These are phyloP conservation scores for Ophioninae sp. DNA, from an alignment of 2,888 invertebrate species.

Conservation along the genomic window DNA sequence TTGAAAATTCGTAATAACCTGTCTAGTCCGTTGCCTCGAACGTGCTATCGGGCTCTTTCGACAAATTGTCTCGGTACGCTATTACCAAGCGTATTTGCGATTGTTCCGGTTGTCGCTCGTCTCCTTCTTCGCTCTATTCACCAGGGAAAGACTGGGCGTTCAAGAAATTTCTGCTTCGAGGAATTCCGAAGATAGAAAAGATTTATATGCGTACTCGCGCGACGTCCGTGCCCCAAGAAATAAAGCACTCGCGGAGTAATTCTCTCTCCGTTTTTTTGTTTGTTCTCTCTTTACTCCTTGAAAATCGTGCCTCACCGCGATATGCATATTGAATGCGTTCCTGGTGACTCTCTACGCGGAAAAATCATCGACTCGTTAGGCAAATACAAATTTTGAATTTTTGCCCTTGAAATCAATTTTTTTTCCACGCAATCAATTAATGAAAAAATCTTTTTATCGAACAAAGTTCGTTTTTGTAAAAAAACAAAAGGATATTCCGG, in stretches of 20 bases:
- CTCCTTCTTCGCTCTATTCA: too few relatives aligned
- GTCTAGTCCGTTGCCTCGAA: background rate
- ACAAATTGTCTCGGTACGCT: background rate
- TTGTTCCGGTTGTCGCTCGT: background rate
- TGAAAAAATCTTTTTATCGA: too few relatives aligned
- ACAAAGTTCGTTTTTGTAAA: too few relatives aligned
- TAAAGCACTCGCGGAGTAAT: background rate
- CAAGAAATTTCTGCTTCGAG: conserved; percentile 33
- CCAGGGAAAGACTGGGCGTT: too few relatives aligned
- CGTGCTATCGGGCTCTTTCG: too few relatives aligned
- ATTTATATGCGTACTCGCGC: background rate
- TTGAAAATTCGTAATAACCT: background rate
- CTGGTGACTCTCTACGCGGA: conserved; percentile 47
- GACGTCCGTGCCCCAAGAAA: background rate
- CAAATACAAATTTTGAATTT: background rate
- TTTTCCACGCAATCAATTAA: too few relatives aligned
- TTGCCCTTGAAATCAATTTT: too few relatives aligned
- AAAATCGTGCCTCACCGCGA: conserved; percentile 71
- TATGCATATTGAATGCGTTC: conserved; percentile 69
- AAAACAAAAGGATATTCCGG: too few relatives aligned
- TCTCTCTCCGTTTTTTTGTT: too few relatives aligned
- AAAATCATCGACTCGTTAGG: conserved; percentile 54
- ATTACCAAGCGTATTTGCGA: background rate
- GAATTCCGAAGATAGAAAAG: conserved; percentile 13
- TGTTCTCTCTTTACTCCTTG: conserved; percentile 66